These are phyloP conservation scores for Lithobates sylvaticus DNA, from an alignment of 2,797 vertebrate genomes.

Conservation along the genomic window DNA sequence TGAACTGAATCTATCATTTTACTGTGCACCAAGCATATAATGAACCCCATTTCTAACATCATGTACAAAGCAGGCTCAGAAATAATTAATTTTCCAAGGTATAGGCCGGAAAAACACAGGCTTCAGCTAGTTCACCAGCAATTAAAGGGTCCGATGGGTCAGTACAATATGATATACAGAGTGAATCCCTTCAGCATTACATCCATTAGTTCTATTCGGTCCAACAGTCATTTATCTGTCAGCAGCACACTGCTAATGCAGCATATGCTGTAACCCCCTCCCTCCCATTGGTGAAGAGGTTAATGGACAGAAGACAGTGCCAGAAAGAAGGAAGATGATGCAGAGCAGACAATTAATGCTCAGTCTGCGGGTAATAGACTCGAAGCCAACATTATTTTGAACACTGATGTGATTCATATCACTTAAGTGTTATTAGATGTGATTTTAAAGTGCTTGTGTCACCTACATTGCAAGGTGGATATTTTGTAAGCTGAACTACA, in stretches of 20 bases:
- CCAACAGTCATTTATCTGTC: constrained; percentile 49
- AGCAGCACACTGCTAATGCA: constrained; percentile 43
- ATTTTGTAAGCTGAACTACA: background rate
- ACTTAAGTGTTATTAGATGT: background rate
- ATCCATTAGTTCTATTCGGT: constrained; percentile 24
- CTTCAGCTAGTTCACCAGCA: constrained; percentile 23
- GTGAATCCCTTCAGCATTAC: constrained; percentile 1
- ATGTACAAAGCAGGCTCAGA: background rate
- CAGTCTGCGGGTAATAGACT: background rate
- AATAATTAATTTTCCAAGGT: constrained; percentile 8
- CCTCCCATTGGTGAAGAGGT: constrained; percentile 40
- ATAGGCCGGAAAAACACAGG: background rate
- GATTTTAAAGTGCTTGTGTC: background rate
- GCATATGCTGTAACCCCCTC: constrained; percentile 4
- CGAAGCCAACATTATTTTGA: background rate
- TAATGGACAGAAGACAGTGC: constrained; percentile 54
- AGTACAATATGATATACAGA: constrained; percentile 40
- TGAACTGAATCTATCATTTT: background rate
- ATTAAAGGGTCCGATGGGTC: constrained; percentile 39
- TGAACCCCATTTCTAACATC: background rate
- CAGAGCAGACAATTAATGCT: constrained; percentile 33
- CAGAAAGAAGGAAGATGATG: constrained; percentile 7
- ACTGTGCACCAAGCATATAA: background rate
- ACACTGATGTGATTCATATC: too few species aligned
- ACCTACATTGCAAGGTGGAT: background rate